Conservation (phyloP, 1,140 invertebrate species). For the honey bee (Apis mellifera) region Amel_HAv3.1 CM009937.2:393001-393500, state of each 20-base stretch:
- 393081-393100: no score
- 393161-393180: no score
- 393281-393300: neutral
- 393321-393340: slow-evolving; percentile 88
- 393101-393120: no score
- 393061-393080: no score
- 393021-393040: neutral
- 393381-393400: slow-evolving; percentile 82
- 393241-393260: no score
- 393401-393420: slow-evolving; percentile 72
- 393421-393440: slow-evolving; percentile 76
- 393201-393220: no score
- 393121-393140: no score
- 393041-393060: neutral
- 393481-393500: slow-evolving; percentile 94
- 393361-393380: slow-evolving; percentile 89
- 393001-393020: no score
- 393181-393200: no score
- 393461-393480: slow-evolving; percentile 81
- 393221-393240: no score
- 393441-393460: slow-evolving; percentile 75
- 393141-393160: no score
- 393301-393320: slow-evolving; percentile 89
- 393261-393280: neutral
- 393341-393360: slow-evolving; percentile 92